Conservation (phyloP, 2,113 vertebrate genomes). For the Cyanoliseus patagonus region DNA sequence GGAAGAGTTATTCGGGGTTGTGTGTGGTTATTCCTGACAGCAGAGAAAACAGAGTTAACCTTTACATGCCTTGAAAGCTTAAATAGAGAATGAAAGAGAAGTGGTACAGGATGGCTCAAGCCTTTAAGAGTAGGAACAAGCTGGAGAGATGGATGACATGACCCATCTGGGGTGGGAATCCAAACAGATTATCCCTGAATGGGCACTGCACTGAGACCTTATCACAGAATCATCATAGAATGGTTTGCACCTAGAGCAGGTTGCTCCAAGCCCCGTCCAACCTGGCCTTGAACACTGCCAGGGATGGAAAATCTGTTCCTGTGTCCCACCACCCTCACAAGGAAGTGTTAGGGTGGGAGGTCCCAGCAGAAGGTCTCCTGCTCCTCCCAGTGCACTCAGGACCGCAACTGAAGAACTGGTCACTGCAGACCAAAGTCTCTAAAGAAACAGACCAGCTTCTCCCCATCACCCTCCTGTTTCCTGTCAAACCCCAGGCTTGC, state of each 20-base stretch:
- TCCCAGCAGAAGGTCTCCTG: neutral
- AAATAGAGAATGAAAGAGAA: neutral
- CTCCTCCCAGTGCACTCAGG: neutral
- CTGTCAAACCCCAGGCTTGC: neutral
- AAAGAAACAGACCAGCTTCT: neutral
- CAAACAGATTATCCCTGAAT: neutral
- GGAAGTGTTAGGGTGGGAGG: neutral
- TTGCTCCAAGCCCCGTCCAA: neutral
- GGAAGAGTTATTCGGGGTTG: slow-evolving; percentile 4
- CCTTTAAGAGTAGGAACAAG: neutral
- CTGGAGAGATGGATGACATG: neutral
- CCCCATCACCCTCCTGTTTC: neutral
- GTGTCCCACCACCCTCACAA: neutral
- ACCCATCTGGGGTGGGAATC: no score
- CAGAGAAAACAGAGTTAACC: slow-evolving; percentile 28
- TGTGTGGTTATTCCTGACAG: slow-evolving; percentile 5
- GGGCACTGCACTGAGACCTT: neutral
- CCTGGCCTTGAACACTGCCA: neutral
- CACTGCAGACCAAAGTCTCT: neutral
- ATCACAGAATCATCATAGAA: neutral
- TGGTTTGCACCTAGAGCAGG: neutral
- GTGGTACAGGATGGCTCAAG: neutral
- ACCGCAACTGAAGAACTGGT: neutral
- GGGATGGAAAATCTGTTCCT: neutral
- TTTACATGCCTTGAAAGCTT: neutral